Evolutionary conservation across 2,888 invertebrate genomes (phyloP).

Genomic region (Scelioninae gen. 2): DNA sequence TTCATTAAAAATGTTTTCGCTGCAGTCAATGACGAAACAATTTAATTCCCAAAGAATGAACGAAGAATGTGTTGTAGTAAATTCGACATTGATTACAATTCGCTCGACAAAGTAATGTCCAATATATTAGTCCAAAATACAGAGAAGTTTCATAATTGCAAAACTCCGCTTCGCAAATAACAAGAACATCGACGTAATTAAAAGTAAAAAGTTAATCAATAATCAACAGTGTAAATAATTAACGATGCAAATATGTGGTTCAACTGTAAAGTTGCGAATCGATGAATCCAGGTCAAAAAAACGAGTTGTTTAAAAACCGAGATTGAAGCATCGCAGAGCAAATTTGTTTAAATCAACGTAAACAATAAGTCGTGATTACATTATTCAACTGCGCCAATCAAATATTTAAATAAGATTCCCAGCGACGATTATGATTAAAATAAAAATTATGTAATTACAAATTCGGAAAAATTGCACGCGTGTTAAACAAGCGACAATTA

Average conservation of each 20-base stretch:
- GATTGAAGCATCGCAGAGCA: neutral
- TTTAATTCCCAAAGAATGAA: no score
- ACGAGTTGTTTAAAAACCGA: slow-evolving; percentile 2
- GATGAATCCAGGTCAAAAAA: slow-evolving; percentile 30
- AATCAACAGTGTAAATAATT: slow-evolving; percentile 20
- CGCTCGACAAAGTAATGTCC: no score
- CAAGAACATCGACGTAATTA: slow-evolving; percentile 16
- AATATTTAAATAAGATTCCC: slow-evolving; percentile 6
- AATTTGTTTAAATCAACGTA: slow-evolving; percentile 10
- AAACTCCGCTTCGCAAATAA: neutral
- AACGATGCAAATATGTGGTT: slow-evolving; percentile 29
- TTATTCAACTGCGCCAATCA: slow-evolving; percentile 8
- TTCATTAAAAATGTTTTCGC: no score
- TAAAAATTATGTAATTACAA: no score
- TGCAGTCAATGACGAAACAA: no score
- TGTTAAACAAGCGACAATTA: no score
- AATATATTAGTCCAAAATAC: no score
- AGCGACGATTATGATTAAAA: no score
- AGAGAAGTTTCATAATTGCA: no score
- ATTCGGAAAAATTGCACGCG: no score
- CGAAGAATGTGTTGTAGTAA: no score
- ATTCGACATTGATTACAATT: no score
- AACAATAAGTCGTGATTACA: slow-evolving; percentile 19
- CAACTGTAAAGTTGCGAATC: slow-evolving; percentile 24
- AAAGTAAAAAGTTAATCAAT: slow-evolving; percentile 25